These are phyloP conservation scores for Armadillidium nasatum DNA, from an alignment of 1,140 invertebrate species.

Conservation along the genomic window DNA sequence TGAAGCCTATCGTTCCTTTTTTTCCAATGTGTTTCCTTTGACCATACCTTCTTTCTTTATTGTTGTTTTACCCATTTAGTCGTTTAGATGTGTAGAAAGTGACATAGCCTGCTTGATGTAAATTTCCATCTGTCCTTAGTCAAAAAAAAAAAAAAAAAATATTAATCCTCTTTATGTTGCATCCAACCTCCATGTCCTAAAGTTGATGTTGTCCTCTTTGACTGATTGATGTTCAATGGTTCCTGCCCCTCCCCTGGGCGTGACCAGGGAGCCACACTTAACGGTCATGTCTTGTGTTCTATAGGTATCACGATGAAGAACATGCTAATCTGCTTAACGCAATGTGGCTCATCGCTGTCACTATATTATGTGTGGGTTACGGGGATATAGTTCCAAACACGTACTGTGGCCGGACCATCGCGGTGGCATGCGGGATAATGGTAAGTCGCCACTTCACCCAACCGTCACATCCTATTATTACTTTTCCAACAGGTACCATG, in stretches of 20 bases:
- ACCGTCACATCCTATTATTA: slow-evolving; percentile 12
- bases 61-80: slow-evolving; percentile 36
- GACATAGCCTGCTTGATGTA: slow-evolving; percentile 42
- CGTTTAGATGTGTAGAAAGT: slow-evolving; percentile 41
- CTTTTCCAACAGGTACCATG: slow-evolving; percentile 72
- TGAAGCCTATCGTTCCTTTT: slow-evolving; percentile 28
- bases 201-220: slow-evolving; percentile 42
- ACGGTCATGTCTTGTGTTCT: slow-evolving; percentile 46
- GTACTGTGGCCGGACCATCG: slow-evolving; percentile 85
- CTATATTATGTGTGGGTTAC: slow-evolving; percentile 73
- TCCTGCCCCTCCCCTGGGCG: slow-evolving; percentile 31
- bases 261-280: slow-evolving; percentile 34
- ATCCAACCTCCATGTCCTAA: slow-evolving; percentile 37
- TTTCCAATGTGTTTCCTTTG: slow-evolving; percentile 29
- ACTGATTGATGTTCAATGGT: slow-evolving; percentile 41
- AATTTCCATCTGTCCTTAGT: slow-evolving; percentile 38
- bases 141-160: slow-evolving; percentile 34
- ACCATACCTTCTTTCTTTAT: slow-evolving; percentile 34
- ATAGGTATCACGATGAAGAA: slow-evolving; percentile 76
- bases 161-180: slow-evolving; percentile 31
- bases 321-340: slow-evolving; percentile 86
- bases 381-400: slow-evolving; percentile 91
- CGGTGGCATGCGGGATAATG: slow-evolving; percentile 86
- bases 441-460: slow-evolving; percentile 59
- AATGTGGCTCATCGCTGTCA: slow-evolving; percentile 88